phyloP scores from a whole-genome alignment of 2,797 vertebrate genomes.

The Ctenosaura bakeri region DNA sequence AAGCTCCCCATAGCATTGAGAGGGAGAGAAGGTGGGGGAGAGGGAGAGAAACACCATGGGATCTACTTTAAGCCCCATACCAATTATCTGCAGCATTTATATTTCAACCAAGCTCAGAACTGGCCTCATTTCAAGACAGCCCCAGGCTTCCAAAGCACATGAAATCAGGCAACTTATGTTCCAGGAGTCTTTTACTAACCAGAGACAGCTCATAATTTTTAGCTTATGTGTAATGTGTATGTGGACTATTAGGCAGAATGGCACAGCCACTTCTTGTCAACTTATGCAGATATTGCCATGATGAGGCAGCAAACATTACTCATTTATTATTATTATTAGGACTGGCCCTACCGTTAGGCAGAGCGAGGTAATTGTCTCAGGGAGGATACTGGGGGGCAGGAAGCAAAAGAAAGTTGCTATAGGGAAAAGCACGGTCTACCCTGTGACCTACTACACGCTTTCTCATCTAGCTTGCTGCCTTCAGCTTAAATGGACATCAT shows the following conservation, averaged over 20 bases:
- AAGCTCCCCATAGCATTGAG: conserved; percentile 14
- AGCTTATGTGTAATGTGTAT: neutral
- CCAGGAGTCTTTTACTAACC: neutral
- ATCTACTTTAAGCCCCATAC: conserved; percentile 1
- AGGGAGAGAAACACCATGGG: too few species aligned
- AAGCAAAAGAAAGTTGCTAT: too few species aligned
- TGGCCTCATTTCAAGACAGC: neutral
- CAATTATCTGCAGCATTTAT: conserved; percentile 8
- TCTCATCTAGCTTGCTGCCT: neutral
- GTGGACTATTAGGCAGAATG: neutral
- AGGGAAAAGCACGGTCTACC: too few species aligned
- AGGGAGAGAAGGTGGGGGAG: neutral
- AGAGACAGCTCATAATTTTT: neutral
- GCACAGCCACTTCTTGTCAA: too few species aligned
- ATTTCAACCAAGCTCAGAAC: neutral
- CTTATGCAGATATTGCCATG: neutral
- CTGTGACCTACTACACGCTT: too few species aligned
- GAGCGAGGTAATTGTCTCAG: neutral
- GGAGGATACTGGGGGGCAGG: neutral
- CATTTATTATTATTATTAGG: neutral
- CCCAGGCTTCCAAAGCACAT: fast-evolving
- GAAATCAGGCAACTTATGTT: neutral
- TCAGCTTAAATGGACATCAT: neutral
- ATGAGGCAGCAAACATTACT: neutral
- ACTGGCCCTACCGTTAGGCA: neutral